Conservation (phyloP, 2,888 invertebrate genomes). For the Caenorhabditis drosophilae region DNA sequence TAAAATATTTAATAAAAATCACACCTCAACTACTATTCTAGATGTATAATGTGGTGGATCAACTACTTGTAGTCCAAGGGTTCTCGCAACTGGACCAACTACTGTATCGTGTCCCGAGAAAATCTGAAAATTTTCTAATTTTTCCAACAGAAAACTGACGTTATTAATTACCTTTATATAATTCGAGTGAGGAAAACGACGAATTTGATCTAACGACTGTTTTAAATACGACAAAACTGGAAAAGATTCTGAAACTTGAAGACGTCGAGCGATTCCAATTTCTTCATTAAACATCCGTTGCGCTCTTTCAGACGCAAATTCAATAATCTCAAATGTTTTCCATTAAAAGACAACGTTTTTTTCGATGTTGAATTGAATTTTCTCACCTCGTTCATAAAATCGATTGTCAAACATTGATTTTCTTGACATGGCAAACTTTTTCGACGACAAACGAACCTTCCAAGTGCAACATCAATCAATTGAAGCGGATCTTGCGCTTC, state of each 20-base stretch:
- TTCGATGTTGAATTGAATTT: background rate
- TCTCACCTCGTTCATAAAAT: conserved; percentile 21
- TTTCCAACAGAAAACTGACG: background rate
- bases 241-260: conserved; percentile 32
- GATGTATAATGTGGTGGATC: conserved; percentile 82
- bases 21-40: conserved; percentile 81
- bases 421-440: conserved; percentile 25
- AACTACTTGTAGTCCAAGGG: conserved; percentile 41
- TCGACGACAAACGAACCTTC: conserved; percentile 27
- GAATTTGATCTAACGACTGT: conserved; percentile 19
- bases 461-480: conserved; percentile 35
- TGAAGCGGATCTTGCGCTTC: conserved; percentile 24
- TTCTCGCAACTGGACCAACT: conserved; percentile 47
- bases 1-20: background rate
- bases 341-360: too few relatives aligned
- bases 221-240: conserved; percentile 28
- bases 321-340: conserved; percentile 31
- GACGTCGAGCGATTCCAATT: conserved; percentile 16
- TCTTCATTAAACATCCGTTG: conserved; percentile 26
- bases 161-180: conserved; percentile 28
- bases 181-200: conserved; percentile 43
- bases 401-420: conserved; percentile 20
- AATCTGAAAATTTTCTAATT: conserved; percentile 28
- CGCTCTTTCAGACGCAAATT: conserved; percentile 41
- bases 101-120: conserved; percentile 53